Percentiles rank a stretch among this genome's conserved stretches.
These are phyloP conservation scores for Eulithis prunata DNA, from an alignment of 2,888 invertebrate genomes.

Conservation along the genomic window DNA sequence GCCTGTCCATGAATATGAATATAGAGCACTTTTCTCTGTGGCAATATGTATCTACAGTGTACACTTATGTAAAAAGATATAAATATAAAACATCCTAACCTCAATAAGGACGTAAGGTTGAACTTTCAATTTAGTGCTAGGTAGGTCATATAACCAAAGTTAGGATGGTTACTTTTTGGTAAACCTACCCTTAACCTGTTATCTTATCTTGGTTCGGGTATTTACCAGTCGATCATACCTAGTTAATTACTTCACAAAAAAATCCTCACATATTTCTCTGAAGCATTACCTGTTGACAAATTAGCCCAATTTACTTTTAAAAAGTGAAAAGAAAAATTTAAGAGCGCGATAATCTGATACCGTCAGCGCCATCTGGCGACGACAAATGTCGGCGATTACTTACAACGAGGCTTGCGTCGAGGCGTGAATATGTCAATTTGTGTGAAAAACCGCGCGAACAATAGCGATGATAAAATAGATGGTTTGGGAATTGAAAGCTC, in stretches of 20 bases:
- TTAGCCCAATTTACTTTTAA: slow-evolving; percentile 45
- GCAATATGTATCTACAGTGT: neutral
- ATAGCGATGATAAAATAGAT: slow-evolving; percentile 21
- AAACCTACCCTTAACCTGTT: no score
- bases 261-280: neutral
- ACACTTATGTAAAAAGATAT: no score
- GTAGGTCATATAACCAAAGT: no score
- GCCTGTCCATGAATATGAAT: slow-evolving; percentile 67
- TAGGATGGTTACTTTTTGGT: no score
- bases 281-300: slow-evolving; percentile 44
- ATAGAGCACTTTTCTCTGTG: slow-evolving; percentile 13
- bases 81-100: no score
- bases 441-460: slow-evolving; percentile 40
- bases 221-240: no score
- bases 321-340: slow-evolving; percentile 44
- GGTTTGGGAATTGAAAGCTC: slow-evolving; percentile 14
- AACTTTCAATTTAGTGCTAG: no score
- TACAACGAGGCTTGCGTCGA: slow-evolving; percentile 50
- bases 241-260: neutral
- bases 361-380: slow-evolving; percentile 53
- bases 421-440: slow-evolving; percentile 50
- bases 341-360: slow-evolving; percentile 56
- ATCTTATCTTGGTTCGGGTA: no score
- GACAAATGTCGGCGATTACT: slow-evolving; percentile 66
- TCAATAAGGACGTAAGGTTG: no score